These are phyloP conservation scores for Diplazon laetatorius DNA, from an alignment of 2,888 invertebrate species.

Conservation along the genomic window DNA sequence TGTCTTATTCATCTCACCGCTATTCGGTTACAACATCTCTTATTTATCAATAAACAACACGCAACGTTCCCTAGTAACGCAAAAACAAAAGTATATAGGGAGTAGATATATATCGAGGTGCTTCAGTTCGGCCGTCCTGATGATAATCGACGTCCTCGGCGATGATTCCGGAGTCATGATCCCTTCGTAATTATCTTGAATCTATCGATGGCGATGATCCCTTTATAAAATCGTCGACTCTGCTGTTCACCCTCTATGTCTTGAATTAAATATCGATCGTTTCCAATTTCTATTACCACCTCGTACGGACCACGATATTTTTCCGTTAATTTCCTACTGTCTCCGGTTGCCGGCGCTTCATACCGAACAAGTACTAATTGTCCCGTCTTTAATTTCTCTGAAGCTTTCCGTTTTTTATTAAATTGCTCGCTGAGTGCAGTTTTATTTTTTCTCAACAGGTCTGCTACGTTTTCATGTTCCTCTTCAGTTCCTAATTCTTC, in stretches of 20 bases:
- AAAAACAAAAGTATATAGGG: too few relatives aligned
- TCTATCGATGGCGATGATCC: conserved; percentile 42
- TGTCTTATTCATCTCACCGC: too few relatives aligned
- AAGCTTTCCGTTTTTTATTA: conserved; percentile 30
- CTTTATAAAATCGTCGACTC: conserved; percentile 54
- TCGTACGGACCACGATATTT: conserved; percentile 60
- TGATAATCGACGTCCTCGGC: neutral
- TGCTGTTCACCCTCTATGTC: conserved; percentile 62
- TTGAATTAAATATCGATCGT: conserved; percentile 54
- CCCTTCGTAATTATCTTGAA: conserved; percentile 31
- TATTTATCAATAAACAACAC: too few relatives aligned
- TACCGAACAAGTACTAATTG: conserved; percentile 47
- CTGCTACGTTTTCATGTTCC: conserved; percentile 26
- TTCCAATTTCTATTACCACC: conserved; percentile 47
- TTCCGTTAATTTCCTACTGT: conserved; percentile 47
- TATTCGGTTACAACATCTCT: too few relatives aligned
- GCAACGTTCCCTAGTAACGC: too few relatives aligned
- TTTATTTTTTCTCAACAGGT: conserved; percentile 19
- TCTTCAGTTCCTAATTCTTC: conserved; percentile 55
- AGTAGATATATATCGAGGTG: neutral
- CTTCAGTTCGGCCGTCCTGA: conserved; percentile 7
- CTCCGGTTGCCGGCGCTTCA: conserved; percentile 46
- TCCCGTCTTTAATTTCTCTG: conserved; percentile 21
- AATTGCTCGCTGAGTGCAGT: conserved; percentile 29
- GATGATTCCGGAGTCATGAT: neutral